These are phyloP conservation scores for Piaya cayana DNA, from an alignment of 2,113 vertebrate genomes.

Conservation along the genomic window DNA sequence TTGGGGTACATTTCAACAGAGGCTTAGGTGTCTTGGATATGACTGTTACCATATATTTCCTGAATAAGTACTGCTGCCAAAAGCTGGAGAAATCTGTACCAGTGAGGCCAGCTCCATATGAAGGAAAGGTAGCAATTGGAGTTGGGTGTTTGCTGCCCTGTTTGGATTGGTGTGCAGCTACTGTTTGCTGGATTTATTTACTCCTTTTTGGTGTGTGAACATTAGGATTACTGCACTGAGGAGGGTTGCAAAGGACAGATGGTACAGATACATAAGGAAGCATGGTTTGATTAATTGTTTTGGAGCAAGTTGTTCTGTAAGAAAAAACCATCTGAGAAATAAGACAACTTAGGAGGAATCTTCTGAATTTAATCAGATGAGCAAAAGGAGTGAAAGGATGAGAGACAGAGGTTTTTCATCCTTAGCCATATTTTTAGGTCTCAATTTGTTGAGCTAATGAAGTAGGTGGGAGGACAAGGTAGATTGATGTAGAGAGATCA, in stretches of 20 bases:
- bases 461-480: background rate
- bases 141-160: rapidly evolving
- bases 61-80: background rate
- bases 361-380: background rate
- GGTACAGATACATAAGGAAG: background rate
- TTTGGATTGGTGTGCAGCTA: background rate
- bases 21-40: background rate
- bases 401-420: background rate
- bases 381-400: background rate
- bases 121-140: background rate
- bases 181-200: background rate
- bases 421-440: background rate
- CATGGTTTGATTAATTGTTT: background rate
- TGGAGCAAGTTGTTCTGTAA: background rate
- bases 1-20: background rate
- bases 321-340: background rate
- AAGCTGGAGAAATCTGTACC: background rate
- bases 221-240: background rate
- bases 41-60: background rate
- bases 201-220: background rate
- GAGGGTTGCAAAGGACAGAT: background rate
- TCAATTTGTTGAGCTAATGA: background rate
- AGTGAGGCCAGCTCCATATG: background rate
- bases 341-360: background rate
- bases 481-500: background rate